Conservation (phyloP, 2,797 vertebrate genomes). For the Knipowitschia caucasica region DNA sequence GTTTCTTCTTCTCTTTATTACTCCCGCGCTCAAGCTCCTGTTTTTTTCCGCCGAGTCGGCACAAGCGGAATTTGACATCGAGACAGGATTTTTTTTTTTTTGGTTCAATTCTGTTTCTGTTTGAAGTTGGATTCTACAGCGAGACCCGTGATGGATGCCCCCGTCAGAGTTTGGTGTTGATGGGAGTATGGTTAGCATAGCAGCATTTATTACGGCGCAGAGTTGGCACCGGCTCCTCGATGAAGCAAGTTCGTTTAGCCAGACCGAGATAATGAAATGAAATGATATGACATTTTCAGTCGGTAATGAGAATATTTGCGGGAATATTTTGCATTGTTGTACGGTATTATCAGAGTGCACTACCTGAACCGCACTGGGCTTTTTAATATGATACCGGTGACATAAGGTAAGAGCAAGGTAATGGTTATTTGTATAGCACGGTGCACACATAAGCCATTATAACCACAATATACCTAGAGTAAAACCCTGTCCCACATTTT, state of each 20-base stretch:
- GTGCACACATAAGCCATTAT: too few relatives aligned
- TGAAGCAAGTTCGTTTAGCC: too few relatives aligned
- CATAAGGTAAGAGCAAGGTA: too few relatives aligned
- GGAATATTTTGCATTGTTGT: neutral
- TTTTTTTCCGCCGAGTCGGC: slow-evolving; percentile 59
- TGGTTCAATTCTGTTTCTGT: slow-evolving; percentile 35
- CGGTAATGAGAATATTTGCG: neutral
- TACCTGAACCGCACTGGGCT: too few relatives aligned
- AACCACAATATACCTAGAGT: too few relatives aligned
- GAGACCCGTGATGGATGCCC: slow-evolving; percentile 58
- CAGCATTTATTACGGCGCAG: slow-evolving; percentile 39
- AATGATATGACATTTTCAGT: slow-evolving; percentile 8
- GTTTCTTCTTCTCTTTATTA: slow-evolving; percentile 41
- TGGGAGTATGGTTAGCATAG: slow-evolving; percentile 37
- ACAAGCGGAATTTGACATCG: slow-evolving; percentile 41
- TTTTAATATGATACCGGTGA: too few relatives aligned
- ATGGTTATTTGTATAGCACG: too few relatives aligned
- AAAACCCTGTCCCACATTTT: too few relatives aligned
- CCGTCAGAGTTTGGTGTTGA: slow-evolving; percentile 54
- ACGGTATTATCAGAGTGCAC: neutral
- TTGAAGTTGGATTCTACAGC: slow-evolving; percentile 57
- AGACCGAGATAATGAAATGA: slow-evolving; percentile 19
- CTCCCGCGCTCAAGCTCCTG: slow-evolving; percentile 27
- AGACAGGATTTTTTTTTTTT: slow-evolving; percentile 47
- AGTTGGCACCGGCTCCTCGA: slow-evolving; percentile 29